phyloP scores from a whole-genome alignment of 1,140 invertebrate species.

The Drusus annulatus region DNA sequence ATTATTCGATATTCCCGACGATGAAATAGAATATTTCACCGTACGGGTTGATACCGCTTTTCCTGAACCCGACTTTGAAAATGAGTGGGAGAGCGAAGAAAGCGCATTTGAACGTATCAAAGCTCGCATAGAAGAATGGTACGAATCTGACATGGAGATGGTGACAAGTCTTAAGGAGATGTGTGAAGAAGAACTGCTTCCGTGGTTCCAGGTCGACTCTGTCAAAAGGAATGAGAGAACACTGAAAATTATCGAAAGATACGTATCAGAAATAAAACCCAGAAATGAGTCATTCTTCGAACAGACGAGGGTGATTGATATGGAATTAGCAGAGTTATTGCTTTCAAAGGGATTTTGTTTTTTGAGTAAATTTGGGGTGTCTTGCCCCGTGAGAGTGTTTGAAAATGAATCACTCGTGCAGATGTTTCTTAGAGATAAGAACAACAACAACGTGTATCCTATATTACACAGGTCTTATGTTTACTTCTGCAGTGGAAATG shows the following conservation, averaged over 20 bases:
- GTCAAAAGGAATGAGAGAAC: constrained; percentile 63
- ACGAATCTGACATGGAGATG: constrained; percentile 65
- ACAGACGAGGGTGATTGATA: constrained; percentile 69
- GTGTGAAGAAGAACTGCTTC: constrained; percentile 66
- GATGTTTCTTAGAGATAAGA: constrained; percentile 68
- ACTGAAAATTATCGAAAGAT: constrained; percentile 61
- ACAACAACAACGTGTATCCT: constrained; percentile 67
- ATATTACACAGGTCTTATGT: constrained; percentile 72
- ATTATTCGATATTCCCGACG: constrained; percentile 15
- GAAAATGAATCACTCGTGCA: constrained; percentile 67
- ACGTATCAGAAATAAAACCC: constrained; percentile 64
- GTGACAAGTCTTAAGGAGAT: constrained; percentile 64
- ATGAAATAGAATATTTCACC: constrained; percentile 14
- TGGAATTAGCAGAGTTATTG: constrained; percentile 71
- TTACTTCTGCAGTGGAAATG: constrained; percentile 72
- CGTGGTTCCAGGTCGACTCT: constrained; percentile 65
- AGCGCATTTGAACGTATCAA: constrained; percentile 65
- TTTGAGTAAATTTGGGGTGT: constrained; percentile 73
- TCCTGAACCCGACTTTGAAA: constrained; percentile 67
- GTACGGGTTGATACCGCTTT: constrained; percentile 34
- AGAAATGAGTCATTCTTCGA: constrained; percentile 71
- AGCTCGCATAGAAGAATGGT: constrained; percentile 65
- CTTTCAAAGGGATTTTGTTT: constrained; percentile 72
- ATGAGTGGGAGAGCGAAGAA: constrained; percentile 69
- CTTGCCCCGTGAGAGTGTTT: constrained; percentile 74